Conservation (phyloP, 2,113 vertebrate genomes). For the Arizona elegans region DNA sequence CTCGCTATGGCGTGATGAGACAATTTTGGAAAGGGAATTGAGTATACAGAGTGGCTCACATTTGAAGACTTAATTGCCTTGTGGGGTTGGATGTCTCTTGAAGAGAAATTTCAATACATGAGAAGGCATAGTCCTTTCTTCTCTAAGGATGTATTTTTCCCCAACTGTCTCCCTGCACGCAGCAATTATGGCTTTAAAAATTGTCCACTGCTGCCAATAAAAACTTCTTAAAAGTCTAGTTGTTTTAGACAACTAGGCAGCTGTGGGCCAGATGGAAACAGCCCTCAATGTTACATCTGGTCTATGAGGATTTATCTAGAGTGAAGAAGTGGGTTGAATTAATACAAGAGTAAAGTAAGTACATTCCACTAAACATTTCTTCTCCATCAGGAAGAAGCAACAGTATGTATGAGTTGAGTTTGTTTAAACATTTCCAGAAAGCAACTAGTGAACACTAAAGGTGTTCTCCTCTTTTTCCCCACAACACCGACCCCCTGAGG, state of each 20-base stretch:
- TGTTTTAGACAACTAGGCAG: neutral
- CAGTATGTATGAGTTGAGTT: neutral
- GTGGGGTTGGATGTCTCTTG: neutral
- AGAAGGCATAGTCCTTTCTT: neutral
- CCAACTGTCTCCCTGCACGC: neutral
- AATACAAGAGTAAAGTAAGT: neutral
- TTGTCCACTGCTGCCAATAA: neutral
- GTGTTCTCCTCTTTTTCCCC: neutral
- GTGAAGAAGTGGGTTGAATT: neutral
- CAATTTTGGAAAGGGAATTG: neutral
- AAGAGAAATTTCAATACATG: neutral
- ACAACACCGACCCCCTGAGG: neutral
- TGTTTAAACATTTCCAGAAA: neutral
- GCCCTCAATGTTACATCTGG: neutral
- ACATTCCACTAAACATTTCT: neutral
- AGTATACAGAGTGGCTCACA: neutral
- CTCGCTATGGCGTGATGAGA: neutral
- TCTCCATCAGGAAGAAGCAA: neutral
- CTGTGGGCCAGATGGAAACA: neutral
- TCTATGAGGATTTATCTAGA: neutral
- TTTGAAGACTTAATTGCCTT: neutral
- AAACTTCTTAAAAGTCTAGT: neutral
- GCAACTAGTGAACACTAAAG: neutral
- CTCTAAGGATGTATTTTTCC: neutral
- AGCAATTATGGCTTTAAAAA: neutral